Evolutionary conservation across 2,888 invertebrate species (phyloP).

Genomic region (Alitta virens): DNA sequence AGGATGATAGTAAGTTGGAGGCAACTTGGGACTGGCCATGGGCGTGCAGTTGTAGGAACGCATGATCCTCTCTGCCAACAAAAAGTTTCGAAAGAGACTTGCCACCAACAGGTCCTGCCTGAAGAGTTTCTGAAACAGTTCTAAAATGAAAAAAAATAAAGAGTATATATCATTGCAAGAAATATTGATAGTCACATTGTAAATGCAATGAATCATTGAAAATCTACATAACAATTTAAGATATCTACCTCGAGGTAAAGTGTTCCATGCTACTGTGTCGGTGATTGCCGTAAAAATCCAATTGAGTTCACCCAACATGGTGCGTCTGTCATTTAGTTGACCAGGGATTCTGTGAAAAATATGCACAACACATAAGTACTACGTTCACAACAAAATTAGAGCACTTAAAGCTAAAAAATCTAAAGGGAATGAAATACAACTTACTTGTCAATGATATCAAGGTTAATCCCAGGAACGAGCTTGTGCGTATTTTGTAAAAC

Average conservation of each 20-base stretch:
- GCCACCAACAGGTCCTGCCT: slow-evolving; percentile 98
- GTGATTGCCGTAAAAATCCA: slow-evolving; percentile 99
- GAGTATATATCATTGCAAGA: neutral
- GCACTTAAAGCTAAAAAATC: no score
- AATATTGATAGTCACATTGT: no score
- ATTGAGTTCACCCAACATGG: slow-evolving; percentile 97
- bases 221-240: neutral
- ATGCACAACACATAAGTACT: no score
- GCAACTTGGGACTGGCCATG: slow-evolving; percentile 87
- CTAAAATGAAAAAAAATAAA: slow-evolving; percentile 56
- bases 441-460: slow-evolving; percentile 88
- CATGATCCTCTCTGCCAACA: slow-evolving; percentile 93
- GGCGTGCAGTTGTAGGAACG: slow-evolving; percentile 95
- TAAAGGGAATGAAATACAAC: slow-evolving; percentile 42
- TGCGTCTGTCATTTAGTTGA: slow-evolving; percentile 86
- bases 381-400: no score
- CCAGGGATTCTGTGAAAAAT: slow-evolving; percentile 80
- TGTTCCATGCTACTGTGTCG: slow-evolving; percentile 99
- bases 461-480: slow-evolving; percentile 76
- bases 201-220: no score
- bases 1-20: slow-evolving; percentile 75
- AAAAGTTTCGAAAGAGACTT: slow-evolving; percentile 92
- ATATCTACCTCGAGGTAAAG: slow-evolving; percentile 75
- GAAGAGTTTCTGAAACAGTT: slow-evolving; percentile 93
- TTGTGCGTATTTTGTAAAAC: slow-evolving; percentile 80